Base-by-base conservation (phyloP, 2,113 vertebrate genomes). In the Apteryx mantelli region DNA sequence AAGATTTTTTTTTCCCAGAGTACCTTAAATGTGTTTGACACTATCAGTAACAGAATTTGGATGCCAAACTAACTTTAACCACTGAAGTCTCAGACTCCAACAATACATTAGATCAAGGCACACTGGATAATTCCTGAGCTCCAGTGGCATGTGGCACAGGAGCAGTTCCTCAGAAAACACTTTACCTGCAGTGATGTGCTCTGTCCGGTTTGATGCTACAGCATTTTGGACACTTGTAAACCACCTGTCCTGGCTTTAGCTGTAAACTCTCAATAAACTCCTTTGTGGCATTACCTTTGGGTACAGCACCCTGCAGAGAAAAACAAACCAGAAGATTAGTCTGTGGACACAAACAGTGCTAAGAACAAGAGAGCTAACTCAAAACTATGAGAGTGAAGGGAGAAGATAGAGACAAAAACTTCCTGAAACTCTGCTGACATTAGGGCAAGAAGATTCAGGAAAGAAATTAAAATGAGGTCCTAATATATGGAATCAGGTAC, bases 181-280 rank as follows among this genome's bases (percentile, higher is more conserved):
- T 7, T 60, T 98, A 99, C 99, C 99, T 99, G 99, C 99, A 99
- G 98, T 99, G 99, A 97, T 99, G 99, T 53, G 99, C 99, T 95
- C 99, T 97, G 97, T 99, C 99, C 0, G 99, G 99, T 96, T 99
- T 99, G 97, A 99, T 99, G 98, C 99, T 99, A 98, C 99, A 99
- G 97, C 99, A 99, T 88, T 99, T 99, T 89, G 99, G 99, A 95
- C 99, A 99, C 97, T 99, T 99, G 98, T 99, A 99, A 81, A 99
- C 99, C 97, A 99, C 99, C 97, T 99, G 99, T 42, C 99, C 99
- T 0, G 99, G 99, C 96, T 99, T 99, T 74, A 99, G 98, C 97
- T 99, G 99, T 95, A 99, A 98, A 96, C 99, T 99, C 97, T 99
- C 99, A 1, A 99, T 99, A 96, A 99, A 99, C 91, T 99, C 99